Evolutionary conservation across 2,888 invertebrate species (phyloP).

Genomic region (Chironomus tentans): DNA sequence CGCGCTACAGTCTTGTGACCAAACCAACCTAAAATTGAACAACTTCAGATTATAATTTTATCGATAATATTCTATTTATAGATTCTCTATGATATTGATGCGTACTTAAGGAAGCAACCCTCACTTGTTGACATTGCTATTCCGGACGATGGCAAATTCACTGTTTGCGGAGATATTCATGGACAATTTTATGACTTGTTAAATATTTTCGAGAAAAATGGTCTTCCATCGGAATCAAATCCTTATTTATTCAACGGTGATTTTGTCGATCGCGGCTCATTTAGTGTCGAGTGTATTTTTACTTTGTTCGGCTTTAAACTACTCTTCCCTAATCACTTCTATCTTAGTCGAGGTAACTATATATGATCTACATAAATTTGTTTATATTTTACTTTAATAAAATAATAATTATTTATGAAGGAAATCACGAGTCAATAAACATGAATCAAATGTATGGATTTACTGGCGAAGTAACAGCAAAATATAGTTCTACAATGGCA

Average conservation of each 20-base stretch:
- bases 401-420: slow-evolving; percentile 36
- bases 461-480: slow-evolving; percentile 94
- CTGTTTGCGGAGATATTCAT: slow-evolving; percentile 97
- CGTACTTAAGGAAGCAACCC: slow-evolving; percentile 72
- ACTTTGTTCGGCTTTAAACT: slow-evolving; percentile 94
- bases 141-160: slow-evolving; percentile 81
- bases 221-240: slow-evolving; percentile 80
- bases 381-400: too few relatives aligned
- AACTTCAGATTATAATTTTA: slow-evolving; percentile 2
- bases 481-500: slow-evolving; percentile 91
- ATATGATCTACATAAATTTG: slow-evolving; percentile 3
- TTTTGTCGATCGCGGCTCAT: slow-evolving; percentile 98
- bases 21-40: slow-evolving; percentile 20
- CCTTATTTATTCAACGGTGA: slow-evolving; percentile 99
- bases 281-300: slow-evolving; percentile 98
- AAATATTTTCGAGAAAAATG: slow-evolving; percentile 95
- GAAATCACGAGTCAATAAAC: slow-evolving; percentile 92
- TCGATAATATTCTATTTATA: background rate
- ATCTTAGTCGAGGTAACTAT: slow-evolving; percentile 76
- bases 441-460: slow-evolving; percentile 99
- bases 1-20: background rate
- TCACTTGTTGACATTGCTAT: slow-evolving; percentile 86
- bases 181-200: slow-evolving; percentile 98
- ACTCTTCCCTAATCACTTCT: slow-evolving; percentile 92
- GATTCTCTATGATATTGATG: slow-evolving; percentile 87